Percentiles rank a stretch among this genome's conserved stretches.
These are phyloP conservation scores for Malurus splendens DNA, from an alignment of 2,797 vertebrate species.

Conservation along the genomic window DNA sequence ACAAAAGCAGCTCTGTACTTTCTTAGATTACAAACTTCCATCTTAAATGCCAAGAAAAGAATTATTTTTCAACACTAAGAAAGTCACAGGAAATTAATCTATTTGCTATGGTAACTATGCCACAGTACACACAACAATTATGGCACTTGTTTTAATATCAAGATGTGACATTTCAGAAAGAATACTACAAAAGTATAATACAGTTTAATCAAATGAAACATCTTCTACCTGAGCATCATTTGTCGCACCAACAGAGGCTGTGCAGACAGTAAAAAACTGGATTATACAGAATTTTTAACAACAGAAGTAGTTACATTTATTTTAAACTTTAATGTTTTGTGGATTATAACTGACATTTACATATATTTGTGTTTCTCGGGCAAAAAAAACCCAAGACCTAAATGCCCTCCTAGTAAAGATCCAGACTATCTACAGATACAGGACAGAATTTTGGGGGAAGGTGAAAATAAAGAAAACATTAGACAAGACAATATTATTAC, in stretches of 20 bases:
- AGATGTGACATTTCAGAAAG: conserved; percentile 15
- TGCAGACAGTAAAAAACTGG: not conserved
- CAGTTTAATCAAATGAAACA: not conserved
- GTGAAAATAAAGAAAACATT: not conserved
- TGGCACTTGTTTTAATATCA: conserved; percentile 4
- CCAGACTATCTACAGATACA: not conserved
- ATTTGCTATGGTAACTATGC: not conserved
- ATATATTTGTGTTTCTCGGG: not conserved
- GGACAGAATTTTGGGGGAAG: not conserved
- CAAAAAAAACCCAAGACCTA: not conserved
- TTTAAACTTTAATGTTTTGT: not conserved
- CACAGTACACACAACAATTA: not conserved
- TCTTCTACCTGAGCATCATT: not conserved
- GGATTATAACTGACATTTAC: not conserved
- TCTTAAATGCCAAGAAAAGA: not conserved
- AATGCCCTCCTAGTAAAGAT: not conserved
- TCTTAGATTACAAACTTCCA: not conserved
- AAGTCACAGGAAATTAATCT: not conserved
- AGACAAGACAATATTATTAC: not conserved
- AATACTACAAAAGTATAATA: not conserved
- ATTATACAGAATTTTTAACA: not conserved
- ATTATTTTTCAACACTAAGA: not conserved
- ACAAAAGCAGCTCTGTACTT: not conserved
- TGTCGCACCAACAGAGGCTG: not conserved
- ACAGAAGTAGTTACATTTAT: not conserved